Evolutionary conservation across 2,888 invertebrate species (phyloP).

Genomic region (Philaethria dido): DNA sequence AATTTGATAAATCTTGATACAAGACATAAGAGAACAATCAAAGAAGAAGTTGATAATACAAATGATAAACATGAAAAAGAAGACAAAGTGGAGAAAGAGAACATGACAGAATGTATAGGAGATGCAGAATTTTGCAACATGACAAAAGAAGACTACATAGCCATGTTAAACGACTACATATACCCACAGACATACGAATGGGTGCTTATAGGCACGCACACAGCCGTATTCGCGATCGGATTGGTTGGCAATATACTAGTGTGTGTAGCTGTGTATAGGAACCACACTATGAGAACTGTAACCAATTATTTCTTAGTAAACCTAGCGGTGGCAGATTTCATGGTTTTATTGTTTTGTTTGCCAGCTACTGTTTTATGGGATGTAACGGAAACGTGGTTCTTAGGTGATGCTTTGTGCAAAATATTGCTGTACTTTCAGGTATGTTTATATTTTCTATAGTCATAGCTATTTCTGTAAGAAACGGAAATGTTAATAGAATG

Average conservation of each 20-base stretch:
- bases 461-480: too few species aligned
- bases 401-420: slow-evolving; percentile 93
- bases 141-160: slow-evolving; percentile 83
- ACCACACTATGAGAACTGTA: slow-evolving; percentile 94
- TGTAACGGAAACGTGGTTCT: slow-evolving; percentile 96
- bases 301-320: slow-evolving; percentile 97
- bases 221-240: slow-evolving; percentile 90
- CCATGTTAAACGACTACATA: slow-evolving; percentile 85
- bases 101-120: slow-evolving; percentile 67
- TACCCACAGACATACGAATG: slow-evolving; percentile 89
- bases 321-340: slow-evolving; percentile 93
- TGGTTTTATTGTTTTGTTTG: slow-evolving; percentile 94
- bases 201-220: slow-evolving; percentile 89
- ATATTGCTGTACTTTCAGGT: slow-evolving; percentile 95
- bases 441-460: slow-evolving; percentile 53
- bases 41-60: background rate
- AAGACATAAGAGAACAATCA: slow-evolving; percentile 4
- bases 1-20: background rate
- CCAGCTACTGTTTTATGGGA: slow-evolving; percentile 96
- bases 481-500: too few species aligned
- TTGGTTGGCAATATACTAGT: slow-evolving; percentile 94
- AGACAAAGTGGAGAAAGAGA: slow-evolving; percentile 29
- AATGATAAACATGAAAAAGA: background rate
- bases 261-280: slow-evolving; percentile 93
- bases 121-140: slow-evolving; percentile 74